Evolutionary conservation across 2,797 vertebrate genomes (phyloP).

Genomic region (Chrosomus eos): DNA sequence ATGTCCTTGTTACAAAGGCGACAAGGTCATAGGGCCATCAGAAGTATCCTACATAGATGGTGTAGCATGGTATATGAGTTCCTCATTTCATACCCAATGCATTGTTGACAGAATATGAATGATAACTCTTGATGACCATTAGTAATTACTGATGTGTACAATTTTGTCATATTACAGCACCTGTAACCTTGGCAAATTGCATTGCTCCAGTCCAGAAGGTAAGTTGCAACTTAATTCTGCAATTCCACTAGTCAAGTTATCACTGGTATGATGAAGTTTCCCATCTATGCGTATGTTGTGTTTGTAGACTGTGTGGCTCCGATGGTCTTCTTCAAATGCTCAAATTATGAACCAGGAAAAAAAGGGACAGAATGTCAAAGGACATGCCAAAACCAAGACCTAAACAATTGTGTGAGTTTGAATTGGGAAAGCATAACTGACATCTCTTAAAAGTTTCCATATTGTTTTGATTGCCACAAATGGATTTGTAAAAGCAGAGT

Average conservation of each 20-base stretch:
- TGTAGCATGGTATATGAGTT: conserved; percentile 66
- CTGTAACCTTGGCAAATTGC: conserved; percentile 78
- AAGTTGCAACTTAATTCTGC: conserved; percentile 42
- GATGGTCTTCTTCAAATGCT: conserved; percentile 87
- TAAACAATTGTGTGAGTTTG: conserved; percentile 84
- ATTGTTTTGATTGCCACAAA: not conserved
- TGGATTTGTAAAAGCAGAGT: not conserved
- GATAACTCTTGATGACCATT: not conserved
- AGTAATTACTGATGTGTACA: not conserved
- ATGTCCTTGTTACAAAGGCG: conserved; percentile 79
- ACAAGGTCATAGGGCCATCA: conserved; percentile 47
- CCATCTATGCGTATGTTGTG: not conserved
- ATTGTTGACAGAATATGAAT: not conserved
- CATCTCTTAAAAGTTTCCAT: not conserved
- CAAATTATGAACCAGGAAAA: conserved; percentile 56
- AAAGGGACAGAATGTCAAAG: conserved; percentile 84
- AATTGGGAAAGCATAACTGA: not conserved
- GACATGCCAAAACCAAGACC: conserved; percentile 83
- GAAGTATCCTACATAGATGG: conserved; percentile 41
- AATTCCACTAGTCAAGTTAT: not conserved
- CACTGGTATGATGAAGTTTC: not conserved
- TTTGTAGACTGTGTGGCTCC: conserved; percentile 80
- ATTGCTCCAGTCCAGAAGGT: conserved; percentile 69
- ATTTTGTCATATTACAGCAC: conserved; percentile 70
- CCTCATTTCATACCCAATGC: not conserved